Conservation (phyloP, 92 coral and sea anemone genomes). For the Epizoanthus rinbou region DNA sequence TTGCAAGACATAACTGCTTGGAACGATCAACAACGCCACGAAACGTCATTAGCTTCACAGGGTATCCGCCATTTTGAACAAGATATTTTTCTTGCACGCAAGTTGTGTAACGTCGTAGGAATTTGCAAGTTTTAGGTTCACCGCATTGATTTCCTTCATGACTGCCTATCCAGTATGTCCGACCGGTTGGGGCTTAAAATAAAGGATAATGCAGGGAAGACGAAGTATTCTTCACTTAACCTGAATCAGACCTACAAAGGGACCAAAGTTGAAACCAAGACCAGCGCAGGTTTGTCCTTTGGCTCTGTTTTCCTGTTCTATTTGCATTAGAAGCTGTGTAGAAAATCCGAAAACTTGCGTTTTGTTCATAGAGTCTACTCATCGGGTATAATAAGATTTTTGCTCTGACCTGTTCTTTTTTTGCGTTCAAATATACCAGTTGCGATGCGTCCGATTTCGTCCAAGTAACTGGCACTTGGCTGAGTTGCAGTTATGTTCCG, state of each 20-base stretch:
- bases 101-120: constrained; percentile 74
- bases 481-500: neutral
- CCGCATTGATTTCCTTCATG: constrained; percentile 97
- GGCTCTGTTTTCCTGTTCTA: constrained; percentile 15
- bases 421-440: constrained; percentile 33
- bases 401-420: constrained; percentile 11
- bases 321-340: neutral
- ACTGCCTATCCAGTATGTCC: constrained; percentile 99
- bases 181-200: constrained; percentile 99
- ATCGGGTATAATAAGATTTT: neutral
- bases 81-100: constrained; percentile 69
- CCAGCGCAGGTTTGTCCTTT: constrained; percentile 89
- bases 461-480: constrained; percentile 7
- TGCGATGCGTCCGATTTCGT: neutral
- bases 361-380: neutral
- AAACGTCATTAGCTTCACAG: constrained; percentile 79
- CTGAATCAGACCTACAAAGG: constrained; percentile 99
- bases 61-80: constrained; percentile 90
- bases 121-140: constrained; percentile 79
- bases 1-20: constrained; percentile 34
- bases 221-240: constrained; percentile 99
- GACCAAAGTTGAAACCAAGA: constrained; percentile 98
- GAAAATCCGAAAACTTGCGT: neutral
- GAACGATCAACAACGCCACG: constrained; percentile 52
- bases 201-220: constrained; percentile 99